phyloP scores from a whole-genome alignment of 2,888 invertebrate genomes.

The Gonocerus acuteangulatus region DNA sequence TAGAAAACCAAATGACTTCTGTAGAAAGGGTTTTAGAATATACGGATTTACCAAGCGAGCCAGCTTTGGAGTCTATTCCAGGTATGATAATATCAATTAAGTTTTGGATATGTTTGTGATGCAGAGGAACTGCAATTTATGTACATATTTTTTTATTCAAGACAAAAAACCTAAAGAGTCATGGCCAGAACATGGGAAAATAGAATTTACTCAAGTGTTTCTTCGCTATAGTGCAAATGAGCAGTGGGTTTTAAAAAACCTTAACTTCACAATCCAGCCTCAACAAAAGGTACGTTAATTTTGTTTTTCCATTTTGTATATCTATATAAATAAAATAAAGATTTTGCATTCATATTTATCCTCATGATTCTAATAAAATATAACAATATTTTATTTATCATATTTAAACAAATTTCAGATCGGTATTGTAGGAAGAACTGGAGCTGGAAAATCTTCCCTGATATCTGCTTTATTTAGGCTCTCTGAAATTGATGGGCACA shows the following conservation, averaged over 20 bases:
- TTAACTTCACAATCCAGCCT: conserved; percentile 56
- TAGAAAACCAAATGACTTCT: conserved; percentile 80
- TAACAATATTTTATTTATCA: too few relatives aligned
- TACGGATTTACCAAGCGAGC: conserved; percentile 57
- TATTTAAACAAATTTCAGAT: too few relatives aligned
- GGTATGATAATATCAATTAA: conserved; percentile 31
- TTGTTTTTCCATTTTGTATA: neutral
- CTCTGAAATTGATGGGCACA: conserved; percentile 65
- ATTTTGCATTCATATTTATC: too few relatives aligned
- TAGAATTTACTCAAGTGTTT: conserved; percentile 60
- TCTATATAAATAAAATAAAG: too few relatives aligned
- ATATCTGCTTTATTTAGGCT: conserved; percentile 75
- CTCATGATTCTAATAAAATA: too few relatives aligned
- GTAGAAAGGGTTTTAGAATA: conserved; percentile 86
- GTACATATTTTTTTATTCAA: neutral
- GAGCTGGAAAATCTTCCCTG: conserved; percentile 74
- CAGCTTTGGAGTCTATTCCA: conserved; percentile 39
- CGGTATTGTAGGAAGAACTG: conserved; percentile 75
- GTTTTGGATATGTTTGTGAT: too few relatives aligned
- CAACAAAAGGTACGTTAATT: conserved; percentile 50
- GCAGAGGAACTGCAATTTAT: too few relatives aligned
- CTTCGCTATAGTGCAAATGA: conserved; percentile 65
- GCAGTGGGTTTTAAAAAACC: conserved; percentile 63
- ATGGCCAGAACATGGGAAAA: conserved; percentile 65
- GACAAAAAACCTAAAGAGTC: conserved; percentile 56